Base-by-base conservation (phyloP, 2,888 invertebrate genomes). In the Desoria tigrina region DNA sequence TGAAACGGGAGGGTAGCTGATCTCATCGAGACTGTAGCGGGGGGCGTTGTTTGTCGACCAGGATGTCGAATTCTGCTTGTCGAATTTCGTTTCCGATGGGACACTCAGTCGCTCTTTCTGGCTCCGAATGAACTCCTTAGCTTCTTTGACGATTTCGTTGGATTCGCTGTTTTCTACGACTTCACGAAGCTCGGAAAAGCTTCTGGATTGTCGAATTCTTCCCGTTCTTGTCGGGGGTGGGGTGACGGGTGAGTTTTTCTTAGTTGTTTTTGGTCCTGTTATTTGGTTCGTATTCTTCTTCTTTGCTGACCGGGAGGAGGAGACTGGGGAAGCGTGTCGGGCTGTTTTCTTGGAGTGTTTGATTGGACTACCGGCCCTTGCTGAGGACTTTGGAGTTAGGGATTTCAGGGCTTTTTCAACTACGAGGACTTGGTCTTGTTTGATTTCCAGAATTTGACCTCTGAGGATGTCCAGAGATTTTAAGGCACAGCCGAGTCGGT, bases 61-160 rank as follows among this genome's bases (percentile, higher is more conserved):
- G 14, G 42, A 49, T 16, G 18, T 21, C 37, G 60, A 61, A 42
- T 54, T 61, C n/a, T n/a, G n/a, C n/a, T n/a, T n/a, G n/a, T n/a
- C n/a, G n/a, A n/a, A n/a, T n/a, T n/a, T n/a, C n/a, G n/a, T n/a
- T 16, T 59, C 63, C 4, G 37, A 57, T 37, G 45, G 68, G 26
- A 61, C 63, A 11, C 63, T 70, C 2, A 74, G 56, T 9, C 75
- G 68, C 54, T 71, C 60, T 49, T 71, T 70, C 59, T 75, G 74
- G 42, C 68, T 62, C 49, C 66, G 61, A 18, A 75, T 75, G 51
- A 75, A 75, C 54, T 71, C 72, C 28, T 72, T 73, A 0, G 75
- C 75, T 26, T 72, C 72, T 39, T 72, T 65, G 9, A 75, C 69
- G 7, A 72, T 60, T 49, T 66, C 53, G 61, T 71, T 65, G 16